These are phyloP conservation scores for Paracyclopina nana DNA, from an alignment of 1,140 invertebrate genomes.

Conservation along the genomic window DNA sequence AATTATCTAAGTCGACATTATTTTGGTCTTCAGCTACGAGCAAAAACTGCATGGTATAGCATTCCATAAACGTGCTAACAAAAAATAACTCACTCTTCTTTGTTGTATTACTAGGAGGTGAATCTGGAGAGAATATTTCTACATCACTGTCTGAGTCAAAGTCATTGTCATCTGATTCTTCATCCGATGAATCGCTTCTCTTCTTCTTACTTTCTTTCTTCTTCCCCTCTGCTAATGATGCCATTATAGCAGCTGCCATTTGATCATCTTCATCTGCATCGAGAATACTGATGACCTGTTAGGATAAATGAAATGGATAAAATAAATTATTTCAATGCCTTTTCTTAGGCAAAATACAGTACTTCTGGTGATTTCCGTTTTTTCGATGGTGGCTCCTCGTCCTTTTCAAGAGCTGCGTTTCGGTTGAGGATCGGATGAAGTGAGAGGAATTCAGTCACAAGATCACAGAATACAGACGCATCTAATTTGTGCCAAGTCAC, in stretches of 20 bases:
- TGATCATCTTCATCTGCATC: slow-evolving; percentile 31
- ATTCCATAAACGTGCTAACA: too few species aligned
- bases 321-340: neutral
- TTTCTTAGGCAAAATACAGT: neutral
- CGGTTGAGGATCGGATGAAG: slow-evolving; percentile 10
- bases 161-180: slow-evolving; percentile 19
- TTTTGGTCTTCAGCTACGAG: too few species aligned
- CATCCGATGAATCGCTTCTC: slow-evolving; percentile 5
- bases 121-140: too few species aligned
- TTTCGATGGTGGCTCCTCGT: too few species aligned
- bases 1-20: neutral
- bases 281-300: slow-evolving; percentile 20
- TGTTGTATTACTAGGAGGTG: too few species aligned
- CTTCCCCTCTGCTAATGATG: slow-evolving; percentile 24
- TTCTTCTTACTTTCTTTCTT: slow-evolving; percentile 8
- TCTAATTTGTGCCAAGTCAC: slow-evolving; percentile 34
- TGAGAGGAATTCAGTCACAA: slow-evolving; percentile 24
- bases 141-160: too few species aligned
- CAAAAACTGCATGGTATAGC: too few species aligned
- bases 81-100: too few species aligned
- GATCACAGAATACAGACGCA: slow-evolving; percentile 30
- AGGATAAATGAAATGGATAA: neutral
- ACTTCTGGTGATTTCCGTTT: too few species aligned
- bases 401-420: neutral
- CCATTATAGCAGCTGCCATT: slow-evolving; percentile 30